Base-by-base conservation (phyloP, 2,797 vertebrate species). In the Manis pentadactyla region DNA sequence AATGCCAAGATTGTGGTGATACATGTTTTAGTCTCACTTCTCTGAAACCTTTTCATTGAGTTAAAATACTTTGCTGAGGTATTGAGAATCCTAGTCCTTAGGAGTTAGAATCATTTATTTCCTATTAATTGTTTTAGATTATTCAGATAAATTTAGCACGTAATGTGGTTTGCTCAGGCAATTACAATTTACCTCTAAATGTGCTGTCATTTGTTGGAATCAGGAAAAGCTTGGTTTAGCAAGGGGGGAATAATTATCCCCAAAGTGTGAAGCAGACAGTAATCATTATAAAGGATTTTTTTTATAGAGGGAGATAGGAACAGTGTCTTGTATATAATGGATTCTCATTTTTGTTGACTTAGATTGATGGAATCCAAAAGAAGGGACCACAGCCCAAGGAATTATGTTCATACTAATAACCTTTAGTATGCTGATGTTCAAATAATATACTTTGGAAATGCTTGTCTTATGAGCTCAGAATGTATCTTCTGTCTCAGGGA, bases 21-120 rank as follows among this genome's bases (percentile, higher is more conserved):
- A 46, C 23, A 27, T 49, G 68, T 61, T 93, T 78, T 21, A 12
- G 31, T 84, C 51, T 77, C 46, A 73, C 51, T 64, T 95, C 14
- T 86, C 51, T 21, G 83, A 86, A 95, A 93, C 15, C 1, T 57
- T 85, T 78, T 79, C 25, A 93, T 42, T 66, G 84, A 37, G 34
- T 96, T 97, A 95, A 97, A 98, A 93, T 95, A 87, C 53, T 12
- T 95, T 95, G 64, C 77, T 87, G 74, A 96, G 39, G 29, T 84
- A 79, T 71, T 91, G 66, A 82, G 85, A 91, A 95, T 79, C 63
- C 27, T 73, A 51, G 31, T 39, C 87, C 57, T 94, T 93, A 78
- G 88, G 73, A 96, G 81, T 34, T 84, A 84, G 25, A 92, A 95
- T 83, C 64, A 61, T 69, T 78, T 97, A 42, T 87, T 96, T 87